Base-by-base conservation (phyloP, 2,888 invertebrate genomes). In the Cremastinae sp. region DNA sequence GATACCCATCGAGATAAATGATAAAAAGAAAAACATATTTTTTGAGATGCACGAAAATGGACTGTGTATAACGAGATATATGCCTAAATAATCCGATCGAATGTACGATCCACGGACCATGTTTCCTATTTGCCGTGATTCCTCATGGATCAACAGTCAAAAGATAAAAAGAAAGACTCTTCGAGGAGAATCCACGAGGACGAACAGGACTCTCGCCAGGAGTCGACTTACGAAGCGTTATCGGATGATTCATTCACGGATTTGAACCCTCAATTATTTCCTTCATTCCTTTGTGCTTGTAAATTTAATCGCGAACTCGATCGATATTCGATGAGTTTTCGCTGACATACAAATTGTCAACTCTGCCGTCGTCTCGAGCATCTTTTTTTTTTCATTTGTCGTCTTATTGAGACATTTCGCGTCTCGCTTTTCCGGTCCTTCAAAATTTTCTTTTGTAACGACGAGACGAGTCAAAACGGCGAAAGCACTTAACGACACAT, bases 371-470 rank as follows among this genome's bases (percentile, higher is more conserved):
- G 16, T 7, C 7, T 22, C 43, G 34, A 2, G 12, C 16, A 5
- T 54, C 3, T 51, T n/a, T 18, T 54, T 54, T 54, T 54, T 58
- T 61, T 66, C 14, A 2, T 36, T 18, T 45, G 36, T 54, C 14
- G 58, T 73, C 77, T 79, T 78, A 78, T 79, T 77, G 74, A 74
- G 66, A 81, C 70, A 81, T 84, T 84, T 84, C 79, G 28, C 47
- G 58, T 12, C 41, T 56, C 22, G 10, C 34, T 22, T 28, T 51
- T 49, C 8, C 12, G 12, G 16, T 36, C 12, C 47, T 34, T 22
- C 34, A 18, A 18, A 34, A 8, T 22, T 53, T 53, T 36, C 12
- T 53, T 51, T 16, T 45, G 75, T 82, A 80, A 81, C 75, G 79
- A 84, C 74, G 80, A 84, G 56, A 41, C 54, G 66, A 71, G 71